Conservation (phyloP, 2,113 vertebrate species). For the Cyprinodon tularosa region DNA sequence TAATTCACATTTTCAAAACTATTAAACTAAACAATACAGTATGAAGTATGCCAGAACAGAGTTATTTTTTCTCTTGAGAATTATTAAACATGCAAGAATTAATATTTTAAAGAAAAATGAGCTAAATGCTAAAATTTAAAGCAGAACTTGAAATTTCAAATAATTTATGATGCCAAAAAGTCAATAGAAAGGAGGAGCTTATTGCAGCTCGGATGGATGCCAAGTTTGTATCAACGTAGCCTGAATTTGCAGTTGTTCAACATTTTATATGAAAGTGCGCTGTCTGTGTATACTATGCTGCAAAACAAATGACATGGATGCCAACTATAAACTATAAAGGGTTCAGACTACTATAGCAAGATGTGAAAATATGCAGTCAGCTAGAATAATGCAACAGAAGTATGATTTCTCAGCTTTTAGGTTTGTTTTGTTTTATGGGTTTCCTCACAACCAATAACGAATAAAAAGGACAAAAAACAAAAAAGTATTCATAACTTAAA, state of each 20-base stretch:
- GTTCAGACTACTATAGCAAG: not conserved
- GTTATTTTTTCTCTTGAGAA: not conserved
- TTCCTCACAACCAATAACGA: not conserved
- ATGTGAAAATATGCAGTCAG: constrained; percentile 29
- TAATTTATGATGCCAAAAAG: not conserved
- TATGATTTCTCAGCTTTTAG: constrained; percentile 27
- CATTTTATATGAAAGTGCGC: constrained; percentile 14
- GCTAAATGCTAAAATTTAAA: not conserved
- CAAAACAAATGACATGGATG: constrained; percentile 35
- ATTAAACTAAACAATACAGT: not conserved
- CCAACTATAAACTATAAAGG: not conserved
- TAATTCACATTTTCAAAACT: not conserved
- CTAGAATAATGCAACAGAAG: not conserved
- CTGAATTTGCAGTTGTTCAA: constrained; percentile 14
- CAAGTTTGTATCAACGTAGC: constrained; percentile 5
- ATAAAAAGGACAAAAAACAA: too few species aligned
- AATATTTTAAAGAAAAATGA: not conserved
- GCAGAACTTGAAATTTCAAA: not conserved
- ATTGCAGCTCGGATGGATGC: not conserved
- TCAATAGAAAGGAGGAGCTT: not conserved
- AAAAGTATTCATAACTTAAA: too few species aligned
- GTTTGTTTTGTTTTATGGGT: not conserved
- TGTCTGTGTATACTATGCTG: constrained; percentile 11
- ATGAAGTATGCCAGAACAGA: not conserved
- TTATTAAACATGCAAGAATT: not conserved